Base-by-base conservation (phyloP, 2,113 vertebrate genomes). In the Eudyptes chrysolophus region DNA sequence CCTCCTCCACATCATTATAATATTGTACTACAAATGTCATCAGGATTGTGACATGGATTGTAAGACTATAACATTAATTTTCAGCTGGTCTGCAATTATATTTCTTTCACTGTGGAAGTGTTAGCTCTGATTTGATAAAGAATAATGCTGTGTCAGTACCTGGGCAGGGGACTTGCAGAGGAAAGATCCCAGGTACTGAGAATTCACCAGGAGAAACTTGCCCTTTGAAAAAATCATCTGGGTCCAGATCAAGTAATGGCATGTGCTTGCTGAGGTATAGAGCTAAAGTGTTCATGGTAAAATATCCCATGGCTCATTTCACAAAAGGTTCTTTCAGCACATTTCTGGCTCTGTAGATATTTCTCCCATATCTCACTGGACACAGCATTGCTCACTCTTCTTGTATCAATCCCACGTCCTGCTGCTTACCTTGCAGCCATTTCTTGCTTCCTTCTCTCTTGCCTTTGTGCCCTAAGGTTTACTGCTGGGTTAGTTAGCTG, bases 1-100 rank as follows among this genome's bases (percentile, higher is more conserved):
- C 51, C 70, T 92, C 78, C 84, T 95, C 27, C 87, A 74, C 74
- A 94, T 94, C 95, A 94, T 96, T 96, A 94, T 80, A 96, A 91
- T 95, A 95, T 95, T 96, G 94, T 95, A 95, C 92, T 96, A 96
- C 95, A 97, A 97, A 96, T 95, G 95, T 97, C 95, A 97, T 85
- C 95, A 66, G 92, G 96, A 96, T 58, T 90, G 82, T 97, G 93
- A 97, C 93, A 96, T 30, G 78, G 87, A 94, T 94, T 93, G 75
- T 94, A 85, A 90, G 93, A 87, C 84, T 96, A 80, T 88, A 95
- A 96, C 93, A 96, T 95, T 96, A 96, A 94, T 96, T 96, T 97
- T 93, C 89, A 94, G 70, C 89, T 93, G 87, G 70, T 92, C 91
- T 86, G 87, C 84, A 93, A 96, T 94, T 96, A 95, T 93, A 85